Base-by-base conservation (phyloP, 2,888 invertebrate genomes). In the Tribolium freemani region DNA sequence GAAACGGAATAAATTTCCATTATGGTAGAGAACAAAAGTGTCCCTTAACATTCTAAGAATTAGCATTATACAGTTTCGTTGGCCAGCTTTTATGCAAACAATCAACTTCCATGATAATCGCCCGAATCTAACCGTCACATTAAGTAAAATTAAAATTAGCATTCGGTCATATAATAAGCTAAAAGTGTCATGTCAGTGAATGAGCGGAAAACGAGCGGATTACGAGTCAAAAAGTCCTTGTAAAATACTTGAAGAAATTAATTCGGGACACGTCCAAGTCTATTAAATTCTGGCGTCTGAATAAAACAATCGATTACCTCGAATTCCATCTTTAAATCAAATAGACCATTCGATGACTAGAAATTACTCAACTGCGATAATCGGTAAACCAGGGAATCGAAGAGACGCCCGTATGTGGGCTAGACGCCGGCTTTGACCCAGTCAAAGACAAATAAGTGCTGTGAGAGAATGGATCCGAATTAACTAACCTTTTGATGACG, bases 281-380 rank as follows among this genome's bases (percentile, higher is more conserved):
- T 26, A 26, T 26, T 26, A 26, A 26, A 26, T 26, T 26, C 26
- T 30, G 30, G 10, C 20, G 9, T 60, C 20, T 46, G 26, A 46
- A 46, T 46, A 46, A 11, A 60, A 46, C 38, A 60, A 60, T 60
- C 60, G 46, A 60, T 60, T 60, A 45, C 45, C 46, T 20, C 13
- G 8, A 38, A 60, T 11, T 38, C 26, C 46, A 46, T 60, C 46
- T 60, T 60, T 60, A 60, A 46, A 60, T 60, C 60, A 46, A 60
- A 60, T 60, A 45, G 46, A 60, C 16, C 11, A n/a, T 60, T 46
- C 46, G 60, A 60, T 20, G 60, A 60, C 60, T 45, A 16, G 16
- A 16, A 54, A 56, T 56, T 31, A 31, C 38, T 20, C 44, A 2
- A 20, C 45, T 11, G 46, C n/a, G 44, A 60, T 60, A 60, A 60